Evolutionary conservation across 1,140 invertebrate species (phyloP), one percentile per base, ranked within the genome.

Genomic region (Solenopsis invicta): DNA sequence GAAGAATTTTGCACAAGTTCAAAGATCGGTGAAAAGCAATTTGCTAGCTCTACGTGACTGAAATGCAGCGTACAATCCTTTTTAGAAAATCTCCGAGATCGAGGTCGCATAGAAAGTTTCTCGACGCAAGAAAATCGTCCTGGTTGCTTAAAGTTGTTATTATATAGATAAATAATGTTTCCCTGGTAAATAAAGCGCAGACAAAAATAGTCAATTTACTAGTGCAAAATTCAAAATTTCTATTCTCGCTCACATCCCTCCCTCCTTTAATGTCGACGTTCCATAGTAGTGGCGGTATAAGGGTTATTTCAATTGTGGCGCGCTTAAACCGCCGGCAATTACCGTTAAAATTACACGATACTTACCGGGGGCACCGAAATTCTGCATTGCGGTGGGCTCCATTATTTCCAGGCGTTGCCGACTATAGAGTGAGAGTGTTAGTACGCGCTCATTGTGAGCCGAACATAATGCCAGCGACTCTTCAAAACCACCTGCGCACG

Each of bases 241-340:
- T 12, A 54, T 45, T 52, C 16, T 62, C 52, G 59, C 37, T 21
- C 29, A 12, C n/a, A 24, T n/a, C 29, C 29, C 1, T 2, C 24
- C 34, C 2, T 34, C 0, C 13, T 37, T 71, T n/a, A n/a, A 37
- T 6, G 34, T 74, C 41, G 45, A 59, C 61, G 56, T 85, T 87
- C n/a, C 59, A 18, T 16, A 21, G 41, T 29, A 37, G 66, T 21
- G 69, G 64, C 10, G 59, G 56, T 91, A 89, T 87, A 90, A 92
- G 88, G 86, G 90, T 86, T 92, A 92, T 94, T 94, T 92, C 93
- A 93, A 94, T 94, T 94, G 92, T 89, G 90, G 88, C 87, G 80
- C 85, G 82, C 78, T 91, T 74, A 91, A 94, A 91, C 88, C 89
- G 62, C 92, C 48, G 72, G 90, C 89, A 94, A 93, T 94, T 94